phyloP scores from a whole-genome alignment of 2,888 invertebrate genomes.

The Thecophora atra region DNA sequence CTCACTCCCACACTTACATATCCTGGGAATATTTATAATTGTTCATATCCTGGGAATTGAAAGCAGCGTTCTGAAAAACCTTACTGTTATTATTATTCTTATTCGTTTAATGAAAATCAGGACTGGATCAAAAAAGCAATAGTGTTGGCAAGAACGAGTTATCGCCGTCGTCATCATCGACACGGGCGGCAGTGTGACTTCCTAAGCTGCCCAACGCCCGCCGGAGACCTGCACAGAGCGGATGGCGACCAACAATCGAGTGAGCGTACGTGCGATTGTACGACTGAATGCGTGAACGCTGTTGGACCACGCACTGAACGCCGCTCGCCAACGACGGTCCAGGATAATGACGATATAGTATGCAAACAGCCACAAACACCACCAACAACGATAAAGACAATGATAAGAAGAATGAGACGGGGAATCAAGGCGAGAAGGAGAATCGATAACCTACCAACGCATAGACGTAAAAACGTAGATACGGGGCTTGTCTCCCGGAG shows the following conservation, averaged over 20 bases:
- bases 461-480: neutral
- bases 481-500: neutral
- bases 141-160: conserved; percentile 1
- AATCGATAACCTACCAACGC: neutral
- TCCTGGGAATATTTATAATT: conserved; percentile 27
- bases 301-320: conserved; percentile 24
- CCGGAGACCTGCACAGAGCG: neutral
- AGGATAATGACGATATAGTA: conserved; percentile 31
- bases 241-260: conserved; percentile 9
- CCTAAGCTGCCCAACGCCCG: neutral
- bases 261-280: neutral
- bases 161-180: no score
- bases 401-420: neutral
- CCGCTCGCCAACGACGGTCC: conserved; percentile 23
- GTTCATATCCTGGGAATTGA: conserved; percentile 9
- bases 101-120: conserved; percentile 13
- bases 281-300: no score
- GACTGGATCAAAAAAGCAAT: neutral
- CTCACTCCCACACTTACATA: conserved; percentile 28
- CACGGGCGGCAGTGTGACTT: conserved; percentile 19
- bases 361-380: conserved; percentile 10
- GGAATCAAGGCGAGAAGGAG: no score
- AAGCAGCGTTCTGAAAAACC: conserved; percentile 2
- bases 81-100: neutral
- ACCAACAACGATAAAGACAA: neutral